phyloP scores from a whole-genome alignment of 2,113 vertebrate genomes.

The Sander lucioperca region DNA sequence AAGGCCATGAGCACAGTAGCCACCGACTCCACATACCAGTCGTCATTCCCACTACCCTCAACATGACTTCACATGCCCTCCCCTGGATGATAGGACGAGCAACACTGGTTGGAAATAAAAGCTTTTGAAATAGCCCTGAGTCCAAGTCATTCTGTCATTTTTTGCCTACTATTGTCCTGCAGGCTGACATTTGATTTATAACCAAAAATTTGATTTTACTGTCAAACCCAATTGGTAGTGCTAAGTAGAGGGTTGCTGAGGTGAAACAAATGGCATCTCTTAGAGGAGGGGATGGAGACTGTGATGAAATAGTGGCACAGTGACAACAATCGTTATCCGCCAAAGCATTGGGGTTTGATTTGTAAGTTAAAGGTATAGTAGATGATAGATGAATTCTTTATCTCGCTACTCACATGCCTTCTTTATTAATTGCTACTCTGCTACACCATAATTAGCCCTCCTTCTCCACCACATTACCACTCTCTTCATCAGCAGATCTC shows the following conservation, averaged over 20 bases:
- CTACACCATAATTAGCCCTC: constrained; percentile 48
- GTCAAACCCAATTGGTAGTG: constrained; percentile 73
- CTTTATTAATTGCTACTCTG: constrained; percentile 45
- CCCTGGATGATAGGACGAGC: constrained; percentile 50
- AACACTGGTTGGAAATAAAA: constrained; percentile 52
- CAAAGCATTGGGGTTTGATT: constrained; percentile 50
- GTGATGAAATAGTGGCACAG: constrained; percentile 47
- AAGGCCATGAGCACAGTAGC: constrained; percentile 25
- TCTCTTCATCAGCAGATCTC: constrained; percentile 37
- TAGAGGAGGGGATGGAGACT: constrained; percentile 21
- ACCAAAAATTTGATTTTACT: constrained; percentile 77
- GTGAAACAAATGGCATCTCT: constrained; percentile 63
- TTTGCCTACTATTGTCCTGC: constrained; percentile 45
- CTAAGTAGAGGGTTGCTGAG: constrained; percentile 52
- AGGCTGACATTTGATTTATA: constrained; percentile 69
- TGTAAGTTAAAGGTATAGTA: constrained; percentile 29
- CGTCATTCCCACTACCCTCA: constrained; percentile 46
- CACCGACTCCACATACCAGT: constrained; percentile 23
- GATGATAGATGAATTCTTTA: constrained; percentile 53
- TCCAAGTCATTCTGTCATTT: constrained; percentile 62
- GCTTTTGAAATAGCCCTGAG: constrained; percentile 66
- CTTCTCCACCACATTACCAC: constrained; percentile 26
- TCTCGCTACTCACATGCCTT: constrained; percentile 30
- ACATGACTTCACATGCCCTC: constrained; percentile 42
- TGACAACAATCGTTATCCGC: constrained; percentile 33